A percentile compares a stretch with the other conserved stretches of the same genome.
phyloP scores from a whole-genome alignment of 2,113 vertebrate genomes.

The Dicrurus megarhynchus region DNA sequence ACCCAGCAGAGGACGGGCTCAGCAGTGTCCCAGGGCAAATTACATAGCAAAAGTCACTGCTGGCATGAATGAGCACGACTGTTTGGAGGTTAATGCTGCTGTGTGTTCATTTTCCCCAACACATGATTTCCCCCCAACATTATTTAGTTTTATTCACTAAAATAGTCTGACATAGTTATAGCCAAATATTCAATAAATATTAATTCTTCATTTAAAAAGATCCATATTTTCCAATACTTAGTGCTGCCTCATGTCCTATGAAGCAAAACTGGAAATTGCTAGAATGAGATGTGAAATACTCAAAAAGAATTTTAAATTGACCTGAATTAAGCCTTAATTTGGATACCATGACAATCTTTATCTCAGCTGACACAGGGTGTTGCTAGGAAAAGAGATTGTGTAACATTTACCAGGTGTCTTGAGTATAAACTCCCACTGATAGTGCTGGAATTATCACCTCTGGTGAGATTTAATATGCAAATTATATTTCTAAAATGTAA shows the following conservation, averaged over 20 bases:
- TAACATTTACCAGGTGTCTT: not conserved
- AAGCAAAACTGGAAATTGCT: not conserved
- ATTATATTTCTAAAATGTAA: not conserved
- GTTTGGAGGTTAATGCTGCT: not conserved
- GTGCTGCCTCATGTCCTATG: not conserved
- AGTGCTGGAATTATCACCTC: not conserved
- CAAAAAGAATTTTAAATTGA: not conserved
- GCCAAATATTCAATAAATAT: not conserved
- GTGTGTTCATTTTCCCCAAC: not conserved
- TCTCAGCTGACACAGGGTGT: not conserved
- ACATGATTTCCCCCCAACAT: rapidly evolving
- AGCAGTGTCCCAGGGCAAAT: not conserved
- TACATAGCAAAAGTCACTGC: not conserved
- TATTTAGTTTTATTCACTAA: not conserved
- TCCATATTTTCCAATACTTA: not conserved
- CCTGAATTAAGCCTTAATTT: not conserved
- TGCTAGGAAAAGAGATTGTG: not conserved
- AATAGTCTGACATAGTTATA: not conserved
- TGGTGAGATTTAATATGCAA: not conserved
- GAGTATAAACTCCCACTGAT: not conserved
- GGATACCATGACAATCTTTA: not conserved
- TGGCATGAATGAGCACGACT: not conserved
- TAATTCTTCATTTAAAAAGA: not conserved
- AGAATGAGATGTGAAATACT: not conserved
- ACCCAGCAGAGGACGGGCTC: not conserved